A percentile compares a stretch with the other conserved stretches of the same genome.
Conservation (phyloP, 2,113 vertebrate genomes). For the Sardina pilchardus region DNA sequence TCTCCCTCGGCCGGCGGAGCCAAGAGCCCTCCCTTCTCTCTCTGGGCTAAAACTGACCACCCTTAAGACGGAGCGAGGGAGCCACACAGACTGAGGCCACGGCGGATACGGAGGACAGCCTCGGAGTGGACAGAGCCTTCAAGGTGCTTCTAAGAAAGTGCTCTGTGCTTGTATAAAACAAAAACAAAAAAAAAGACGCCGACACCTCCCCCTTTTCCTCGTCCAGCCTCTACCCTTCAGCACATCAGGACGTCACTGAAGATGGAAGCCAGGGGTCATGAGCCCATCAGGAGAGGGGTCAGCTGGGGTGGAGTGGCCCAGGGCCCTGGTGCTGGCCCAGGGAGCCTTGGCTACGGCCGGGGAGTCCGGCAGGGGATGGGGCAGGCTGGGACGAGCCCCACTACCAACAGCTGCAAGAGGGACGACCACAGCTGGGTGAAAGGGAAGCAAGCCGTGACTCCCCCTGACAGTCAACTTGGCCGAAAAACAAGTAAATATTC, state of each 20-base stretch:
- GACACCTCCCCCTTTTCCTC: not conserved
- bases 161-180: not conserved
- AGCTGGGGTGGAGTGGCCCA: slow-evolving; percentile 54
- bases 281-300: slow-evolving; percentile 63
- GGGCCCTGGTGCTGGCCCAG: not conserved
- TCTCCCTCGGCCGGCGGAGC: not conserved
- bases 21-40: not conserved
- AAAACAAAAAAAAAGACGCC: not conserved
- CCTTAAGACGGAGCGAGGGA: slow-evolving; percentile 13
- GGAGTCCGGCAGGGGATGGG: not conserved
- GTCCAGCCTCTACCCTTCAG: not conserved
- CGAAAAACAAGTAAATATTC: slow-evolving; percentile 75
- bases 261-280: slow-evolving; percentile 63
- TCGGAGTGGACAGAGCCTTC: not conserved
- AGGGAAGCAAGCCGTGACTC: slow-evolving; percentile 48
- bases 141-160: not conserved
- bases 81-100: not conserved
- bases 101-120: slow-evolving; percentile 18
- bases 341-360: not conserved
- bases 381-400: slow-evolving; percentile 44
- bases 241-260: slow-evolving; percentile 39
- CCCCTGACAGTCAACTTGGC: slow-evolving; percentile 46
- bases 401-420: slow-evolving; percentile 60
- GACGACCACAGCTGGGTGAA: slow-evolving; percentile 54
- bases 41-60: slow-evolving; percentile 19